These are phyloP conservation scores for Nerophis ophidion DNA, from an alignment of 2,113 vertebrate species.

Conservation along the genomic window DNA sequence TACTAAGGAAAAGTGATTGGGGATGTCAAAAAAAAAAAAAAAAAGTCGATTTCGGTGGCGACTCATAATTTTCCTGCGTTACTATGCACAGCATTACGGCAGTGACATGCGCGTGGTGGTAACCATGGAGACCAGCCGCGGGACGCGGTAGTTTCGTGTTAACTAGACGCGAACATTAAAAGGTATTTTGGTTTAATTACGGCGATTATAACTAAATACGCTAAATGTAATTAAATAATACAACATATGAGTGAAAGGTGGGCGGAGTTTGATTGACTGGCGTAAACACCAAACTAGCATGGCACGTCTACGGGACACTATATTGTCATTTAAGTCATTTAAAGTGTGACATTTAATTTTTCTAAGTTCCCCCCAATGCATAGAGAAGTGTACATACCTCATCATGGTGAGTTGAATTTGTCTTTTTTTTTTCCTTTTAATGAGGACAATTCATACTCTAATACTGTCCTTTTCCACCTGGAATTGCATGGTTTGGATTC, in stretches of 20 bases:
- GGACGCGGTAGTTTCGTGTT: not conserved
- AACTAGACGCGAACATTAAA: not conserved
- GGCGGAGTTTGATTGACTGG: too few relatives aligned
- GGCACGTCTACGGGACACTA: too few relatives aligned
- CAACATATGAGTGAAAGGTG: too few relatives aligned
- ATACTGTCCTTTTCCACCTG: not conserved
- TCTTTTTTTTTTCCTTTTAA: too few relatives aligned
- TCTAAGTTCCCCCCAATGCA: too few relatives aligned
- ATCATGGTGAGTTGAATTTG: conserved; percentile 2
- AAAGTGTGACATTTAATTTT: too few relatives aligned
- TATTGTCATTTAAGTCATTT: too few relatives aligned
- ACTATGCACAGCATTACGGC: too few relatives aligned
- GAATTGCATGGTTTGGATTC: not conserved
- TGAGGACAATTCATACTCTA: not conserved
- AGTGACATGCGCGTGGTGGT: not conserved
- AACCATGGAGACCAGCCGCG: not conserved
- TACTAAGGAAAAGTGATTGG: too few relatives aligned
- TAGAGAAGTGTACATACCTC: not conserved
- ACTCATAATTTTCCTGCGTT: not conserved
- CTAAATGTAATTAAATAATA: too few relatives aligned
- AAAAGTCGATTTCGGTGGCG: not conserved
- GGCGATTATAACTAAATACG: not conserved
- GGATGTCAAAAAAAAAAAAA: too few relatives aligned
- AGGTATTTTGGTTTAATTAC: not conserved
- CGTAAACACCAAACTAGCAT: too few relatives aligned